phyloP scores from a whole-genome alignment of 2,113 vertebrate species.

The Petrocephalus microphthalmus region DNA sequence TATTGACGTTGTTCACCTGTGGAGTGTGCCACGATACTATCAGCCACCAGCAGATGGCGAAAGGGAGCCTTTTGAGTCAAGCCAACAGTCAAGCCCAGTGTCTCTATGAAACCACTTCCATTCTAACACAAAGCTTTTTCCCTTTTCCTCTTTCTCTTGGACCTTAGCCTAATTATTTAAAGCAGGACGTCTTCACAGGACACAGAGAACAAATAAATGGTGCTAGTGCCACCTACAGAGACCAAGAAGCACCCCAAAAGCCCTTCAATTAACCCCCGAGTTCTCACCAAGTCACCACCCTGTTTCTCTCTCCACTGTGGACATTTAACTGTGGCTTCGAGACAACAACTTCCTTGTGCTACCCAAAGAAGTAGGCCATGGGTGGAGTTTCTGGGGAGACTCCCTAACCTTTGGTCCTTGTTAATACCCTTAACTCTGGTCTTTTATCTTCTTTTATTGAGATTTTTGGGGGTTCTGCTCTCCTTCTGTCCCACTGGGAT shows the following conservation, averaged over 20 bases:
- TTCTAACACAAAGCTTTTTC: background rate
- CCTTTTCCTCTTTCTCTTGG: background rate
- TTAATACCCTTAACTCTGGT: background rate
- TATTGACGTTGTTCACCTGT: constrained; percentile 80
- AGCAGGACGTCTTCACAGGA: background rate
- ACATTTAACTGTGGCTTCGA: background rate
- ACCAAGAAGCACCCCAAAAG: background rate
- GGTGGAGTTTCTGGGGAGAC: background rate
- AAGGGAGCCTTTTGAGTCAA: background rate
- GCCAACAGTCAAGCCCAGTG: background rate
- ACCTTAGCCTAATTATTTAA: background rate
- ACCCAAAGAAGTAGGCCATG: background rate
- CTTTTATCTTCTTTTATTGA: background rate
- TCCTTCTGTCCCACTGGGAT: background rate
- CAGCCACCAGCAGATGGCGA: background rate
- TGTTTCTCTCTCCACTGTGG: background rate
- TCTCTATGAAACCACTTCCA: background rate
- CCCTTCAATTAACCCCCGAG: background rate
- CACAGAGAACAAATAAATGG: background rate
- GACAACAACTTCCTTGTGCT: constrained; percentile 11
- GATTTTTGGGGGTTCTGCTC: background rate
- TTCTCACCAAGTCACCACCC: background rate
- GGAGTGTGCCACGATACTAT: background rate
- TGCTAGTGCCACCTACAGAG: background rate
- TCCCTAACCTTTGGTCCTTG: background rate